Conservation (phyloP, 2,797 vertebrate genomes). For the Betta splendens region DNA sequence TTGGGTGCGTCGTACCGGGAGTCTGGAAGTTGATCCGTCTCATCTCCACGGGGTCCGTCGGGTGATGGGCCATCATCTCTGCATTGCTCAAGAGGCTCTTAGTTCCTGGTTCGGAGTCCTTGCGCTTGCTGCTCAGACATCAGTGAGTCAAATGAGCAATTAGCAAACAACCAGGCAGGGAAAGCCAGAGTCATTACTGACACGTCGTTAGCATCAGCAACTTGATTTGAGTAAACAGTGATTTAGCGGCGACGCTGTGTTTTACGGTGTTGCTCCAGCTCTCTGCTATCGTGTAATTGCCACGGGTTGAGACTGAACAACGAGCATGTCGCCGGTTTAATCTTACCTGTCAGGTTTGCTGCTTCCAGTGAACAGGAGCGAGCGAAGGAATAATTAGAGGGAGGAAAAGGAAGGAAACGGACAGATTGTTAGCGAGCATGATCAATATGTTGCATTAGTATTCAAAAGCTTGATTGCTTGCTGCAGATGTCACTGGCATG, state of each 20-base stretch:
- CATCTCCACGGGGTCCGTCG: constrained; percentile 98
- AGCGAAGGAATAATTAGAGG: constrained; percentile 66
- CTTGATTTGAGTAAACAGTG: constrained; percentile 42
- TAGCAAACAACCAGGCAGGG: constrained; percentile 43
- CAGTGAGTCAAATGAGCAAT: constrained; percentile 56
- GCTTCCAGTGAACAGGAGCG: constrained; percentile 73
- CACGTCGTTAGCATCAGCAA: constrained; percentile 41
- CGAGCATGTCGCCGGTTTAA: constrained; percentile 66
- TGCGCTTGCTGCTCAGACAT: constrained; percentile 88
- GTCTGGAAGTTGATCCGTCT: constrained; percentile 98
- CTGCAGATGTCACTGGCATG: constrained; percentile 59
- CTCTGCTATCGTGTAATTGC: constrained; percentile 47
- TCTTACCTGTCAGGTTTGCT: constrained; percentile 97
- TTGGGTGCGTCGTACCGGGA: constrained; percentile 82
- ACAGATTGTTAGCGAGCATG: constrained; percentile 73
- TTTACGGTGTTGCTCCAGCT: constrained; percentile 38
- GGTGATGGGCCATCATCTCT: constrained; percentile 93
- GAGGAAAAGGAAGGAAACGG: constrained; percentile 67
- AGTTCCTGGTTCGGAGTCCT: constrained; percentile 94
- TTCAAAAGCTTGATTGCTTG: constrained; percentile 76
- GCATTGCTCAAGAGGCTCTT: constrained; percentile 95
- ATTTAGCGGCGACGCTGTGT: constrained; percentile 40
- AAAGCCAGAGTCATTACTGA: constrained; percentile 22
- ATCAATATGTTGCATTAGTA: constrained; percentile 82
- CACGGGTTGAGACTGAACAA: constrained; percentile 60